These are phyloP conservation scores for Cottus gobio DNA, from an alignment of 2,113 vertebrate species.

Conservation along the genomic window DNA sequence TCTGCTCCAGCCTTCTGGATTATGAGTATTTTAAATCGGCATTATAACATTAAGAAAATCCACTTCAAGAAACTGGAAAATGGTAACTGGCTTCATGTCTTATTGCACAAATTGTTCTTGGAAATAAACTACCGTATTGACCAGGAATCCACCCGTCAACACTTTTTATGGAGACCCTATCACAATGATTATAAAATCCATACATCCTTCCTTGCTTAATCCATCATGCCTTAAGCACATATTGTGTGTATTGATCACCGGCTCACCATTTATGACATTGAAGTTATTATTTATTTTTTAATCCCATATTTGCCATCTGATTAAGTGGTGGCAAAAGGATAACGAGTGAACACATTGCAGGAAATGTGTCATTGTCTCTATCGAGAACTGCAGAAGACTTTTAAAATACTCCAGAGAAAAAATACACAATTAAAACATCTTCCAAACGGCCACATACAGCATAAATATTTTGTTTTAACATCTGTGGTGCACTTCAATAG, in stretches of 20 bases:
- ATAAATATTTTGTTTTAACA: constrained; percentile 3
- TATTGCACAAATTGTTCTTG: background rate
- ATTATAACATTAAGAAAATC: background rate
- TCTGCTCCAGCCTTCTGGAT: background rate
- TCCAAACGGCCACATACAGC: background rate
- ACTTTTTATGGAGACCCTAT: constrained; percentile 13
- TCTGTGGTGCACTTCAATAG: background rate
- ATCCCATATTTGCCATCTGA: background rate
- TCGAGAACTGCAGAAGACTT: background rate
- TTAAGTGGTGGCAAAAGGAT: background rate
- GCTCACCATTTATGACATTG: constrained; percentile 17
- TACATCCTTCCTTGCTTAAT: constrained; percentile 6
- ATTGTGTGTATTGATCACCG: constrained; percentile 34
- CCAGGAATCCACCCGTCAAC: background rate
- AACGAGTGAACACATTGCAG: background rate
- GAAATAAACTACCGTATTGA: background rate
- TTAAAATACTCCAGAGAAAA: background rate
- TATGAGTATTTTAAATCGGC: background rate
- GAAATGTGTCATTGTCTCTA: background rate
- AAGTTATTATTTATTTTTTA: constrained; percentile 16
- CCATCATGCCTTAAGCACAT: constrained; percentile 27
- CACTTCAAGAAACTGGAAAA: background rate
- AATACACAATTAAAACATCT: background rate
- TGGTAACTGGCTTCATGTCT: background rate
- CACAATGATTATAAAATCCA: constrained; percentile 42